Percentiles rank a stretch among this genome's conserved stretches.
Evolutionary conservation across 1,140 invertebrate species (phyloP).

Genomic region (Diachasmimorpha longicaudata): DNA sequence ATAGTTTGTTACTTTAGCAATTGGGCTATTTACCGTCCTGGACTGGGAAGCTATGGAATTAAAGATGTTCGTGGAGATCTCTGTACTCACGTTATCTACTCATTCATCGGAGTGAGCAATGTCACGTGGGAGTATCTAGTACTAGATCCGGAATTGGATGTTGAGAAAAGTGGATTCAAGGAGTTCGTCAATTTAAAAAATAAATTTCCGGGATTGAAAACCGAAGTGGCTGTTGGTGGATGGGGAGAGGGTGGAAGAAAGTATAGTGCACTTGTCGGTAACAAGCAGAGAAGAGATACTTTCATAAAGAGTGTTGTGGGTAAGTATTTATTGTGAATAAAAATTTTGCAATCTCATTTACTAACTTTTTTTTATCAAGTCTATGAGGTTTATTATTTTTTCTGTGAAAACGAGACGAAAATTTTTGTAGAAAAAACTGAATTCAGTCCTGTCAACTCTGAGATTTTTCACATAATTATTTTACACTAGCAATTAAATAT

Average conservation of each 20-base stretch:
- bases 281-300: constrained; percentile 69
- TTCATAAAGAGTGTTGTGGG: constrained; percentile 80
- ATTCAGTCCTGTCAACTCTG: too few species aligned
- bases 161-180: constrained; percentile 78
- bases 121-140: constrained; percentile 78
- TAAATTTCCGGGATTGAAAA: constrained; percentile 77
- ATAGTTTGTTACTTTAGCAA: constrained; percentile 90
- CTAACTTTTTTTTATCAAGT: too few species aligned
- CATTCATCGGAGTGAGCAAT: constrained; percentile 87
- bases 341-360: too few species aligned
- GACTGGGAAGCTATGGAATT: constrained; percentile 78
- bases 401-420: too few species aligned
- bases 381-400: too few species aligned
- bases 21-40: constrained; percentile 89
- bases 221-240: constrained; percentile 82
- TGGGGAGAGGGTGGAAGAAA: constrained; percentile 88
- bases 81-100: constrained; percentile 89
- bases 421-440: too few species aligned
- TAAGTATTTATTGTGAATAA: constrained; percentile 52
- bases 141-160: constrained; percentile 82
- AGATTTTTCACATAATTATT: too few species aligned
- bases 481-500: too few species aligned
- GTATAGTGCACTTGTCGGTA: constrained; percentile 79
- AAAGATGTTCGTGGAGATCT: constrained; percentile 82
- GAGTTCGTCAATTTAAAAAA: constrained; percentile 79